These are phyloP conservation scores for Papilio gigon DNA, from an alignment of 2,888 invertebrate species.

Conservation along the genomic window DNA sequence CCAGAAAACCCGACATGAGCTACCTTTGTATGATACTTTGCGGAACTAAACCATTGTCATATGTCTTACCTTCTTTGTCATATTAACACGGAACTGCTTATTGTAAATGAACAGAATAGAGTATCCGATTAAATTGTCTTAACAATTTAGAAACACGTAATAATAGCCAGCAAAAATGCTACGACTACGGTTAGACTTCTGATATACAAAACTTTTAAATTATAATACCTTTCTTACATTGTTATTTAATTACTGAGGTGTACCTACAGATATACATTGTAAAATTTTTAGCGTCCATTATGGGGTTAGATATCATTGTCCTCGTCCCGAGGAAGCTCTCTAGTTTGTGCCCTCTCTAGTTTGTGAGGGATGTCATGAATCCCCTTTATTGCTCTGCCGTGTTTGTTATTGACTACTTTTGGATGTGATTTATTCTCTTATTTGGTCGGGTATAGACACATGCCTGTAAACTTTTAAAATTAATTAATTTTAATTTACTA, in stretches of 20 bases:
- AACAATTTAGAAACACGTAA: too few species aligned
- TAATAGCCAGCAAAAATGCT: too few species aligned
- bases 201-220: too few species aligned
- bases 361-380: constrained; percentile 63
- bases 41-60: constrained; percentile 2
- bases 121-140: too few species aligned
- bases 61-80: background rate
- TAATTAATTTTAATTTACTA: too few species aligned
- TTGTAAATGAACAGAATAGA: too few species aligned
- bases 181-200: too few species aligned
- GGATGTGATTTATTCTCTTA: constrained; percentile 56
- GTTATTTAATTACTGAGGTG: constrained; percentile 8
- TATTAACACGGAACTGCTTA: background rate
- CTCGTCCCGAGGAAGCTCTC: constrained; percentile 64
- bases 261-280: background rate
- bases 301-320: constrained; percentile 62
- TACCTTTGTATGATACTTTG: constrained; percentile 18
- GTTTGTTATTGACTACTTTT: constrained; percentile 52
- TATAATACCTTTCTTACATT: too few species aligned
- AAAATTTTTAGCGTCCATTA: constrained; percentile 18
- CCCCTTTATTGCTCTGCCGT: constrained; percentile 62
- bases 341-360: too few species aligned
- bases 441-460: constrained; percentile 26
- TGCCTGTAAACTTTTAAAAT: background rate
- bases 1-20: constrained; percentile 47